Base-by-base conservation (phyloP, 2,888 invertebrate species). In the Urechis unicinctus region DNA sequence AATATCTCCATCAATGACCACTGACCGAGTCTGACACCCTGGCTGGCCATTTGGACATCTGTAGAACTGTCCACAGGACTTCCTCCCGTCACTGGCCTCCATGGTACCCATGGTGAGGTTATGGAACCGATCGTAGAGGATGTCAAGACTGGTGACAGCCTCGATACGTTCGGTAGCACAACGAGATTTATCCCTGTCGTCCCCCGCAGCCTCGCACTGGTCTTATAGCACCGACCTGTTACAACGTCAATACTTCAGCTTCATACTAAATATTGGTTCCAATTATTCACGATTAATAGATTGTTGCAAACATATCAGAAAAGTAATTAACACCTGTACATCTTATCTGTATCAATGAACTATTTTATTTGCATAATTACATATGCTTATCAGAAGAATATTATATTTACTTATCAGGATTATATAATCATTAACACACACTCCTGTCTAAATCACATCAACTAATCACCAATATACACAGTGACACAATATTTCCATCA, bases 111-210 rank as follows among this genome's bases (percentile, higher is more conserved):
- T 74, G 36, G 74, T 70, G 57, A 75, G 75, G 52, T 74, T 72
- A 60, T 79, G 78, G 62, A 79, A 79, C 50, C 76, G 72, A 60
- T 75, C 74, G 61, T 79, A 79, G 30, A 75, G 61, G 54, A 79
- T 77, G 64, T 79, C 79, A 41, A 79, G 68, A 24, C 77, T 77
- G 3, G 79, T 79, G 25, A 79, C 78, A 25, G 74, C 79, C 58
- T 78, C 77, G 24, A 79, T 75, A 24, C 79, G 64, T 63, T 78
- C 77, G 13, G 78, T 78, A 6, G 78, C 78, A 69, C 79, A 79
- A 1, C 78, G 67, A 13, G 71, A 66, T 21, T 69, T 61, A 25
- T 74, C 67, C 3, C 59, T 50, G 60, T 70, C 73, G 3, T 67
- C 67, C 9, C 73, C 72, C 24, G 64, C 63, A 0, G 71, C 74